Evolutionary conservation across 2,888 invertebrate genomes (phyloP).

Genomic region (Anoncus sp.): DNA sequence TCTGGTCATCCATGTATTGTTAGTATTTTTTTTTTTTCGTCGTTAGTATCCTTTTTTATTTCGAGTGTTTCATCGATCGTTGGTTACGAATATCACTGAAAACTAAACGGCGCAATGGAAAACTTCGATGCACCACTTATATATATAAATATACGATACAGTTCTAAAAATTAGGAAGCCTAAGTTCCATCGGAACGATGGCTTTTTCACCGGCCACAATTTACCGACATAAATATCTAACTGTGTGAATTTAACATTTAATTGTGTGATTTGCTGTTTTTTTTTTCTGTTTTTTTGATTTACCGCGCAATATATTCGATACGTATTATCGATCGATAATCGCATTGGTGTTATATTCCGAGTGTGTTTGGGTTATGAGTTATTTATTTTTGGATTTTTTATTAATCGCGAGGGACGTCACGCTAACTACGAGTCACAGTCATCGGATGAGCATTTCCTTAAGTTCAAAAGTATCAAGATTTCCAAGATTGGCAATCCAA

Average conservation of each 20-base stretch:
- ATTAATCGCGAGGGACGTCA: slow-evolving; percentile 61
- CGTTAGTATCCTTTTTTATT: slow-evolving; percentile 13
- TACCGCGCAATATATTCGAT: background rate
- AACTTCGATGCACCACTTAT: slow-evolving; percentile 13
- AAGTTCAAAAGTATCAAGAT: slow-evolving; percentile 51
- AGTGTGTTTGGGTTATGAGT: slow-evolving; percentile 12
- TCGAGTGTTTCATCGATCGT: slow-evolving; percentile 30
- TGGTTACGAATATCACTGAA: background rate
- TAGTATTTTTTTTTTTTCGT: slow-evolving; percentile 18
- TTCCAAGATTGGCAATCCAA: slow-evolving; percentile 21
- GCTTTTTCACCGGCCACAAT: slow-evolving; percentile 6
- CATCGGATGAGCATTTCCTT: slow-evolving; percentile 75
- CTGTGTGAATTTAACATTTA: slow-evolving; percentile 1
- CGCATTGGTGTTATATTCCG: slow-evolving; percentile 25
- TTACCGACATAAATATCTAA: slow-evolving; percentile 14
- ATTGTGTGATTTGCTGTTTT: slow-evolving; percentile 1
- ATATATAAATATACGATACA: background rate
- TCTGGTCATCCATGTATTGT: slow-evolving; percentile 50
- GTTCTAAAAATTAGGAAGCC: slow-evolving; percentile 34
- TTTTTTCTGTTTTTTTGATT: background rate
- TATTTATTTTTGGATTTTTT: slow-evolving; percentile 49
- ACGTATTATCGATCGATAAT: background rate
- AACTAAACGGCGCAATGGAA: too few species aligned
- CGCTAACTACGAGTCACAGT: slow-evolving; percentile 76
- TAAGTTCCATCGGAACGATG: slow-evolving; percentile 13